Percentiles rank a stretch among this genome's conserved stretches.
phyloP scores from a whole-genome alignment of 1,140 invertebrate genomes.

The Drosophila santomea region DNA sequence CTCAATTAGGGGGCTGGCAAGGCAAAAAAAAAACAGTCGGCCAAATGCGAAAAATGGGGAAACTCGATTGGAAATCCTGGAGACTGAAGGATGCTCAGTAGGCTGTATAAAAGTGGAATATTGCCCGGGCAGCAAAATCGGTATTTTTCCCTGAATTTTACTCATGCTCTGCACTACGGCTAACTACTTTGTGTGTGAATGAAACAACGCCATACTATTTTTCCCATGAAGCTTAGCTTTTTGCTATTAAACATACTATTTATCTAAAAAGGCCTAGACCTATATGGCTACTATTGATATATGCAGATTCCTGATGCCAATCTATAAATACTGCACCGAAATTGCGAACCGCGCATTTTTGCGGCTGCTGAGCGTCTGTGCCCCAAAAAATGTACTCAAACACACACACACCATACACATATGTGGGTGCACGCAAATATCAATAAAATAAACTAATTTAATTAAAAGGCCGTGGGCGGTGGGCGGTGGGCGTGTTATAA shows the following conservation, averaged over 20 bases:
- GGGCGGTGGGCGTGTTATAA: neutral
- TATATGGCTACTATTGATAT: too few species aligned
- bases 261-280: too few species aligned
- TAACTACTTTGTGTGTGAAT: too few species aligned
- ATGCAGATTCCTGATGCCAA: neutral
- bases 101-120: neutral
- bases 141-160: too few species aligned
- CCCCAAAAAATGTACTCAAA: constrained; percentile 18
- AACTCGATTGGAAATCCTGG: neutral
- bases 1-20: constrained; percentile 68
- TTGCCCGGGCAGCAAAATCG: neutral
- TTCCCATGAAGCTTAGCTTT: too few species aligned
- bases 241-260: too few species aligned
- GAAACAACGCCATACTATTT: too few species aligned
- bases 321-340: constrained; percentile 4
- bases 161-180: too few species aligned
- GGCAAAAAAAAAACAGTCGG: constrained; percentile 36
- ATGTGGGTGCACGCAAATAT: constrained; percentile 31
- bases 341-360: constrained; percentile 4
- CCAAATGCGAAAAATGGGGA: neutral
- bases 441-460: constrained; percentile 76
- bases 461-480: constrained; percentile 53
- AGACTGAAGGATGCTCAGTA: neutral
- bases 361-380: constrained; percentile 20
- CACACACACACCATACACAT: constrained; percentile 1